Base-by-base conservation (phyloP, 2,797 vertebrate species). In the Macropus fuliginosus region DNA sequence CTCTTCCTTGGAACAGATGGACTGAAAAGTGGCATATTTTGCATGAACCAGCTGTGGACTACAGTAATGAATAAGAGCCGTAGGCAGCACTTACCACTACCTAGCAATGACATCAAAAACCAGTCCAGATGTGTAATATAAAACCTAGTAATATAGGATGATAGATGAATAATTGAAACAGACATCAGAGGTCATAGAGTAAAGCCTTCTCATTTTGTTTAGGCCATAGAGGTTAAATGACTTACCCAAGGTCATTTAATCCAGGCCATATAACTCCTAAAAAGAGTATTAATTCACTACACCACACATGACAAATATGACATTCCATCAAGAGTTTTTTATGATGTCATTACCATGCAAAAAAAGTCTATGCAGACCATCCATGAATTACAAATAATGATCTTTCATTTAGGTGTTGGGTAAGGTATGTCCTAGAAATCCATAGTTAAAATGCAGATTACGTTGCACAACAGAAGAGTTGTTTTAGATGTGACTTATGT, bases 1-100 rank as follows among this genome's bases (percentile, higher is more conserved):
- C 93, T 97, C 97, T 97, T 94, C 21, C 87, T 97, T 93, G 89
- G 93, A 98, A 97, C 98, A 99, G 98, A 99, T 99, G 98, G 98
- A 92, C 97, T 98, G 94, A 97, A 98, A 98, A 98, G 97, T 97
- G 98, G 96, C 97, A 98, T 98, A 98, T 97, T 98, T 98, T 97
- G 96, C 96, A 95, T 96, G 96, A 96, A 97, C 97, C 98, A 98
- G 98, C 98, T 99, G 98, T 97, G 97, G 98, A 96, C 95, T 97
- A 98, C 97, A 98, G 92, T 96, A 97, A 97, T 56, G 66, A 98
- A 97, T 95, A 96, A 87, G 96, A 98, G 95, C 93, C 98, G 95
- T 96, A 96, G 91, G 96, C 97, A 91, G 94, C 96, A 14, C n/a
- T 96, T 94, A 97, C 95, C n/a, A 97, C 96, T 98, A 97, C 95